Evolutionary conservation across 1,140 invertebrate genomes (phyloP), one percentile per base, ranked within the genome.

Genomic region (Drosophila jambulina): DNA sequence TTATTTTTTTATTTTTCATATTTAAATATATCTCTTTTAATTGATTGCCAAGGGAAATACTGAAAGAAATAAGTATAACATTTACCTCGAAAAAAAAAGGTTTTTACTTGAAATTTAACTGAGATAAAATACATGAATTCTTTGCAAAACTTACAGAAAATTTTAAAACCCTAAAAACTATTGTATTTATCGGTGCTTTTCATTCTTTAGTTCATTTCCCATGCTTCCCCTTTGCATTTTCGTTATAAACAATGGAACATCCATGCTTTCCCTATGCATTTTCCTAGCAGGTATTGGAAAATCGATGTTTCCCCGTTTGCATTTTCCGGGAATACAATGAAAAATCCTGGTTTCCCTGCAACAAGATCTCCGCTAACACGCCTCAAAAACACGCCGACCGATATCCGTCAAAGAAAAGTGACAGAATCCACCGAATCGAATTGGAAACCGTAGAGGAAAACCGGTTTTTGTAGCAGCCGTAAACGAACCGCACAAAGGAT

Each of bases 11-110:
- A 4, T 36, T 15, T 36, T 72, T 36, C 17, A 72, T 51, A 60
- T 72, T 72, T 72, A 74, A 72, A 71, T 74, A 74, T 48, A 48
- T 74, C 23, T 72, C 67, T 42, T 51, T 72, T 51, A 72, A 72
- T 72, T 72, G 69, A 72, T 72, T 72, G 45, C 68, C 67, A 40
- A 13, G 8, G 8, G 5, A 46, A 32, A 7, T 19, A 64, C 36
- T 42, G 25, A 25, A 23, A 23, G 12, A 49, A 68, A 64, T 4
- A n/a, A 7, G 27, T 36, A n/a, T n/a, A n/a, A n/a, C n/a, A n/a
- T n/a, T n/a, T n/a, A n/a, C n/a, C n/a, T n/a, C n/a, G n/a, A 34
- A 13, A 13, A 36, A 36, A 36, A 36, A 13, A 34, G 0, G 12
- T 13, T 34, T 4, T 34, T 8, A 8, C 1, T 19, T 1, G 2